Conservation (phyloP, 2,797 vertebrate species). For the Spea hammondii region DNA sequence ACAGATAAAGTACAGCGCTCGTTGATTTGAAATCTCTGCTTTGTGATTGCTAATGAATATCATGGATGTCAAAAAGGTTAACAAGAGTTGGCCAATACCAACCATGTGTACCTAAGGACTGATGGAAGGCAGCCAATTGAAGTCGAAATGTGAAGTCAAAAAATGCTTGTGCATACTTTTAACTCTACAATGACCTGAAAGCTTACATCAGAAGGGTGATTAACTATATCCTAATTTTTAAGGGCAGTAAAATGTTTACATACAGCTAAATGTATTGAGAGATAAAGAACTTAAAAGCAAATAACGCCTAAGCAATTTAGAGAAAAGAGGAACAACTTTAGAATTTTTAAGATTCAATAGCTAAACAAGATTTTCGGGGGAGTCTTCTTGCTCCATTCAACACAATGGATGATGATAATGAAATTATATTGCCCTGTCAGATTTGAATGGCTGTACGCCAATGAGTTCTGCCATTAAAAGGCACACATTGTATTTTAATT, state of each 20-base stretch:
- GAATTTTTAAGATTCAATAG: too few relatives aligned
- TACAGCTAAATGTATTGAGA: too few relatives aligned
- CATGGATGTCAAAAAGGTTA: conserved; percentile 69
- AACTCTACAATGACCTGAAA: not conserved
- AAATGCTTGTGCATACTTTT: conserved; percentile 57
- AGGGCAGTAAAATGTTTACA: too few relatives aligned
- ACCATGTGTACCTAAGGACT: conserved; percentile 66
- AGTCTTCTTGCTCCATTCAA: conserved; percentile 57
- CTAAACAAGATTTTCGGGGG: conserved; percentile 34
- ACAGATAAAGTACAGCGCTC: not conserved
- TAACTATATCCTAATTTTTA: not conserved
- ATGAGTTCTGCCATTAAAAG: conserved; percentile 56
- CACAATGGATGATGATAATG: conserved; percentile 55
- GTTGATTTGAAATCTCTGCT: conserved; percentile 39
- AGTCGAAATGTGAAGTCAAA: conserved; percentile 40
- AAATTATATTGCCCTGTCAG: conserved; percentile 59
- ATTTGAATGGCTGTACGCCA: conserved; percentile 61
- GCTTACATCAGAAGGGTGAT: not conserved
- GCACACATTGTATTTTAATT: conserved; percentile 47
- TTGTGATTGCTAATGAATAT: conserved; percentile 62
- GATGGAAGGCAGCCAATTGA: conserved; percentile 65
- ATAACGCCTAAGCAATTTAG: too few relatives aligned
- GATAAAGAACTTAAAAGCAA: too few relatives aligned
- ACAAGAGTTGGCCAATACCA: conserved; percentile 65
- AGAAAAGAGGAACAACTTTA: too few relatives aligned